These are phyloP conservation scores for Zaprionus capensis DNA, from an alignment of 1,140 invertebrate genomes.

Conservation along the genomic window DNA sequence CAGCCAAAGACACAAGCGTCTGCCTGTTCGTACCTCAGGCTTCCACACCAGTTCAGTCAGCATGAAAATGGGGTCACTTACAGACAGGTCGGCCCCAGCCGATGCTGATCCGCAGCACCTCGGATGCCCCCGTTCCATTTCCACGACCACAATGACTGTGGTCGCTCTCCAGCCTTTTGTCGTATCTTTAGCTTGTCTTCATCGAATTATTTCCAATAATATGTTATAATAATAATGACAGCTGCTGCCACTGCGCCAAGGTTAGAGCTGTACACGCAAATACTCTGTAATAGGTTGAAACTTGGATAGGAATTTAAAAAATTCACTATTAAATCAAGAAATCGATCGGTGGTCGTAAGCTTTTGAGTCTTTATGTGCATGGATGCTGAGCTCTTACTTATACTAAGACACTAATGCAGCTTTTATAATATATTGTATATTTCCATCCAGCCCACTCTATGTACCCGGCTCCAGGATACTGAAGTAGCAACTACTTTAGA, in stretches of 20 bases:
- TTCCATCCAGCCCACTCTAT: neutral
- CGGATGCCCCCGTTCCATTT: neutral
- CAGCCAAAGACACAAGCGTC: conserved; percentile 5
- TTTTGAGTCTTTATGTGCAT: too few relatives aligned
- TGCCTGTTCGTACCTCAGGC: neutral
- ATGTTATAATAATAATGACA: conserved; percentile 44
- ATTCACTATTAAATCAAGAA: too few relatives aligned
- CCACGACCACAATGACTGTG: neutral
- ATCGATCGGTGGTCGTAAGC: too few relatives aligned
- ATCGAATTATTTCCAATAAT: conserved; percentile 51
- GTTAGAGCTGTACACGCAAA: neutral
- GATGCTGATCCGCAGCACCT: neutral
- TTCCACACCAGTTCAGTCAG: conserved; percentile 20
- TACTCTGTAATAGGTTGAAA: neutral
- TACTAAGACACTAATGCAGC: too few relatives aligned
- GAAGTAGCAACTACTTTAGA: too few relatives aligned
- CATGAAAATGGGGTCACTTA: conserved; percentile 37
- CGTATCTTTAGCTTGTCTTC: conserved; percentile 4
- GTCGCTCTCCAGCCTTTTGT: neutral
- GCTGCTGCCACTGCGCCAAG: neutral
- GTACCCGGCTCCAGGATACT: neutral
- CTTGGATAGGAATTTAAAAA: too few relatives aligned
- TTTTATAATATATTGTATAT: too few relatives aligned
- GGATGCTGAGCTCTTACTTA: too few relatives aligned
- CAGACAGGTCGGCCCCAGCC: conserved; percentile 11